Evolutionary conservation across 1,140 invertebrate genomes (phyloP), one percentile per base, ranked within the genome.

Genomic region (Pantala flavescens): DNA sequence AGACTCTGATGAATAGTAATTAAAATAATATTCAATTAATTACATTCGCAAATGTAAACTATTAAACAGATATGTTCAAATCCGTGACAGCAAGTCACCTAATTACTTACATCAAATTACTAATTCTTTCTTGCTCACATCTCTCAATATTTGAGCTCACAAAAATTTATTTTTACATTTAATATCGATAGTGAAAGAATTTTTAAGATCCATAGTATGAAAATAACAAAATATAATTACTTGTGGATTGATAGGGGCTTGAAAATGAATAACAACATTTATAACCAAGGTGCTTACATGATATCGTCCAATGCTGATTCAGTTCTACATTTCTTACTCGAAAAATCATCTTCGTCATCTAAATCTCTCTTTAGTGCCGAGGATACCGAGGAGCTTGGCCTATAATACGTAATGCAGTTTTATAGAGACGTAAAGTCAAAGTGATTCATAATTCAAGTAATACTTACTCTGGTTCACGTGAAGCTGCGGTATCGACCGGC

Each of bases 271-370:
- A 2, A 36, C 28, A 36, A 36, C 28, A 36, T 5, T 2, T 9
- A 2, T 36, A 9, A 36, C 9, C 9, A 36, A 5, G 9, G 28
- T 36, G 70, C 74, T 43, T 79, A 84, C 83, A 82, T 84, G 7
- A 83, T 81, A 73, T 84, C 83, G 24, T 83, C 84, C 0, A 82
- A 77, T 28, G 82, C 77, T 42, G 80, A 77, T 73, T 85, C 84
- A 5, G 73, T 23, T 76, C 78, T 79, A 16, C 79, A 76, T 71
- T 77, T 81, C 75, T 82, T 80, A 0, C 42, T 70, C 23, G 70
- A 5, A 5, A 78, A 76, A 14, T 79, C 77, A 10, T 76, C 75
- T 16, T 77, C 78, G 9, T 75, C 75, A 5, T 79, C 78, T 71
- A 76, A 55, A 77, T 80, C 78, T 74, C 82, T 78, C 77, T 82